Conservation (phyloP, 2,888 invertebrate genomes). For the Drosophila flavopinicola region DNA sequence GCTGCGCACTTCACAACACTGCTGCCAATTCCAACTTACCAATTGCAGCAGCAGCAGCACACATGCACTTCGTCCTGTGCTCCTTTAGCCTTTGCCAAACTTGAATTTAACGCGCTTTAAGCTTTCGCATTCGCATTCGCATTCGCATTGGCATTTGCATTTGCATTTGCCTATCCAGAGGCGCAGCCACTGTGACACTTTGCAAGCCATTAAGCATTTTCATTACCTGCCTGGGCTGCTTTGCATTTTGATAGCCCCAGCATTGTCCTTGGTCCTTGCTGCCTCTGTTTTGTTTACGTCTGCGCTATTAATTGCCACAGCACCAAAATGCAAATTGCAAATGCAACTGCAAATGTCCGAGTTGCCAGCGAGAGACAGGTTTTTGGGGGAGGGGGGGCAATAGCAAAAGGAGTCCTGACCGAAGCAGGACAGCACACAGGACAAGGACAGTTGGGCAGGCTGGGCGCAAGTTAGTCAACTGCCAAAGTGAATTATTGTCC, state of each 20-base stretch:
- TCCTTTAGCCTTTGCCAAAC: too few species aligned
- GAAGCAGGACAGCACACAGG: background rate
- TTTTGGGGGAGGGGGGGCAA: background rate
- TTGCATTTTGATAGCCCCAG: constrained; percentile 76
- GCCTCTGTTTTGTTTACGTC: constrained; percentile 72
- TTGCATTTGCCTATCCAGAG: constrained; percentile 52
- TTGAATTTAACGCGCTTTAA: constrained; percentile 78
- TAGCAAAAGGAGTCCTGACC: background rate
- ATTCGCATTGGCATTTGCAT: constrained; percentile 45
- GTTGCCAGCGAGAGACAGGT: constrained; percentile 16
- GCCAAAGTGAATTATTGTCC: constrained; percentile 81
- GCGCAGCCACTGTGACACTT: constrained; percentile 78
- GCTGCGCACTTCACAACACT: constrained; percentile 64
- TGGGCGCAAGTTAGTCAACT: constrained; percentile 58
- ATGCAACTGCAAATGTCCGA: constrained; percentile 67
- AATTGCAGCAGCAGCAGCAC: constrained; percentile 11
- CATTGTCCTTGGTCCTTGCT: constrained; percentile 44
- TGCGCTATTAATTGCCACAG: constrained; percentile 78
- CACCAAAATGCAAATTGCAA: constrained; percentile 79
- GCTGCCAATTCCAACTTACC: constrained; percentile 51
- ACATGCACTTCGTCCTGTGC: too few species aligned
- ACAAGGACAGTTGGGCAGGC: background rate
- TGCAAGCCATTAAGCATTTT: constrained; percentile 79
- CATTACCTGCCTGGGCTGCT: constrained; percentile 73
- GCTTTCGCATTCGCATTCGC: too few species aligned